phyloP scores from a whole-genome alignment of 2,797 vertebrate species.

The Pantherophis alleghaniensis region DNA sequence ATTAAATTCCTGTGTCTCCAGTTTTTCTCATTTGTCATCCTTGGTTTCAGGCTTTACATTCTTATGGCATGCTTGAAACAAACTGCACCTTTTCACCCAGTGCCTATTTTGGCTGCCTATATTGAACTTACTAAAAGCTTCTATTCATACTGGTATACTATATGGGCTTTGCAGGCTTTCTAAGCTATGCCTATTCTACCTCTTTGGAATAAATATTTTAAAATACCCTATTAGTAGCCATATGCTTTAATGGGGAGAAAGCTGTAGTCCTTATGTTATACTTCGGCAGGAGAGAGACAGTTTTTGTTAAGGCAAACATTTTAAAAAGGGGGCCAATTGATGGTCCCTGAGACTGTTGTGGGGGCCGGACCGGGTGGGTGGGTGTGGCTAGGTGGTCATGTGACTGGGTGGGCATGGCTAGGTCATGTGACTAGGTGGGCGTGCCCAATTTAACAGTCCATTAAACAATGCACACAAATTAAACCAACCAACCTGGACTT shows the following conservation, averaged over 20 bases:
- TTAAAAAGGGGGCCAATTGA: too few species aligned
- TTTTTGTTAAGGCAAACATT: too few species aligned
- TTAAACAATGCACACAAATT: too few species aligned
- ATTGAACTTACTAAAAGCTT: neutral
- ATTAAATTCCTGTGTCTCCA: neutral
- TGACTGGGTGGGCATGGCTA: too few species aligned
- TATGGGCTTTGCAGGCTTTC: neutral
- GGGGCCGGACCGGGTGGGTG: too few species aligned
- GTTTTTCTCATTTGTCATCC: neutral
- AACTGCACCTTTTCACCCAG: neutral
- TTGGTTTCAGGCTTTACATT: neutral
- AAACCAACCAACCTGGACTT: too few species aligned
- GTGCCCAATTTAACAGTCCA: too few species aligned
- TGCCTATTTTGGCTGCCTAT: neutral
- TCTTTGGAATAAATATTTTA: neutral
- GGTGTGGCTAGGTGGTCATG: too few species aligned
- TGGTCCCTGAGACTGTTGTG: too few species aligned
- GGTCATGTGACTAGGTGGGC: too few species aligned
- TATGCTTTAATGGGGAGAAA: neutral
- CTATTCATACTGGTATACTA: neutral
- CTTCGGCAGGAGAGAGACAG: neutral
- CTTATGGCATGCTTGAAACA: neutral
- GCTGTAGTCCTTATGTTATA: neutral
- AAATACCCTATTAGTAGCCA: neutral
- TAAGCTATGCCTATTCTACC: neutral